Evolutionary conservation across 2,797 vertebrate genomes (phyloP).

Genomic region (Dromococcyx pavoninus): DNA sequence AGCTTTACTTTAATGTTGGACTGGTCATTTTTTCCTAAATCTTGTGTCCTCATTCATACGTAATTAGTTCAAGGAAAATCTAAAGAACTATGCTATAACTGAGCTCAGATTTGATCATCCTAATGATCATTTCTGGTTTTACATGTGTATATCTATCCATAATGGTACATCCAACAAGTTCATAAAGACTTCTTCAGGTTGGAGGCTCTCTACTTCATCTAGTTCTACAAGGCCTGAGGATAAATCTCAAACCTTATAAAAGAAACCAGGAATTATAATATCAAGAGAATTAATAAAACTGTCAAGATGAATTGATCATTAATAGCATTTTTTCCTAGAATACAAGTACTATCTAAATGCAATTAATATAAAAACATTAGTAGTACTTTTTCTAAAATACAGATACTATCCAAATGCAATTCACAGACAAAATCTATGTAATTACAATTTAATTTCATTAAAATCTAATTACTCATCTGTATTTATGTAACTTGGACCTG

Average conservation of each 20-base stretch:
- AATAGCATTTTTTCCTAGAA: background rate
- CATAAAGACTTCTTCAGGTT: background rate
- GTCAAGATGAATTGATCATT: background rate
- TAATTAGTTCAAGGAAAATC: background rate
- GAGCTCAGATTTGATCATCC: background rate
- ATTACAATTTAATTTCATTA: background rate
- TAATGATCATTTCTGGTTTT: background rate
- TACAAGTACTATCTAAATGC: background rate
- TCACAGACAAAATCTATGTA: background rate
- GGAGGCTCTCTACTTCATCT: background rate
- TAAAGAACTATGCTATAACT: background rate
- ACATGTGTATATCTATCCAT: background rate
- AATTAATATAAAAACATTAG: background rate
- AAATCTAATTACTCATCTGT: background rate
- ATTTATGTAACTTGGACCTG: background rate
- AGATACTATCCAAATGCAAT: background rate
- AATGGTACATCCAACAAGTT: background rate
- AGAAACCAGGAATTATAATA: background rate
- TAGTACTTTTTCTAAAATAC: background rate
- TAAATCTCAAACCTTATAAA: background rate
- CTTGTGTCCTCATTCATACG: background rate
- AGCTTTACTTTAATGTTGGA: background rate
- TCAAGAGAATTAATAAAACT: background rate
- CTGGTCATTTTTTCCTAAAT: background rate
- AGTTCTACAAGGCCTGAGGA: background rate